phyloP scores from a whole-genome alignment of 92 coral and sea anemone species.

The Parazoanthus atlanticus region DNA sequence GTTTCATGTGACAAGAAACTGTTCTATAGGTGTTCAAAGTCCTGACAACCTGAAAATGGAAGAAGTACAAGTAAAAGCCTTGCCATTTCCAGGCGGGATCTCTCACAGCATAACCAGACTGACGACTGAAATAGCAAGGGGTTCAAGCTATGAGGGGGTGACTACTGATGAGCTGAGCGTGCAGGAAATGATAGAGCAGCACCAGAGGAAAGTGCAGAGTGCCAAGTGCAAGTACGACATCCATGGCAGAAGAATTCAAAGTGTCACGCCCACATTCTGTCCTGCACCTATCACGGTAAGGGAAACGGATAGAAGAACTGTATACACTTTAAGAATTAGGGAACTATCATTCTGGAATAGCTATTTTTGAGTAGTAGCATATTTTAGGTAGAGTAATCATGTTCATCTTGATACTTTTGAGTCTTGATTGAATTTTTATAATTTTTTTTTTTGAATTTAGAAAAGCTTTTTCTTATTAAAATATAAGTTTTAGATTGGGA shows the following conservation, averaged over 20 bases:
- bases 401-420: no score
- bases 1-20: not conserved
- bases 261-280: slow-evolving; percentile 75
- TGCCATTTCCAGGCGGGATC: not conserved
- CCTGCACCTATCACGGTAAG: slow-evolving; percentile 77
- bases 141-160: not conserved
- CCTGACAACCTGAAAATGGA: not conserved
- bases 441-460: no score
- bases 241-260: slow-evolving; percentile 76
- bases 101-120: not conserved
- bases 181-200: slow-evolving; percentile 69
- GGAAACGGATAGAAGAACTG: not conserved
- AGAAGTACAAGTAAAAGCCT: not conserved
- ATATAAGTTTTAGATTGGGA: not conserved
- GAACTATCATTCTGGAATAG: no score
- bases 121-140: not conserved
- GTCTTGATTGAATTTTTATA: no score
- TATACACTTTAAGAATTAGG: not conserved
- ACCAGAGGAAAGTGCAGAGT: slow-evolving; percentile 65
- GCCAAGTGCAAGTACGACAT: slow-evolving; percentile 74
- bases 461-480: no score
- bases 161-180: slow-evolving; percentile 49
- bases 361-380: no score
- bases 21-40: slow-evolving; percentile 2
- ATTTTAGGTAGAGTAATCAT: no score